A percentile compares a stretch with the other conserved stretches of the same genome.
These are phyloP conservation scores for Pandion haliaetus DNA, from an alignment of 2,113 vertebrate genomes.

Conservation along the genomic window DNA sequence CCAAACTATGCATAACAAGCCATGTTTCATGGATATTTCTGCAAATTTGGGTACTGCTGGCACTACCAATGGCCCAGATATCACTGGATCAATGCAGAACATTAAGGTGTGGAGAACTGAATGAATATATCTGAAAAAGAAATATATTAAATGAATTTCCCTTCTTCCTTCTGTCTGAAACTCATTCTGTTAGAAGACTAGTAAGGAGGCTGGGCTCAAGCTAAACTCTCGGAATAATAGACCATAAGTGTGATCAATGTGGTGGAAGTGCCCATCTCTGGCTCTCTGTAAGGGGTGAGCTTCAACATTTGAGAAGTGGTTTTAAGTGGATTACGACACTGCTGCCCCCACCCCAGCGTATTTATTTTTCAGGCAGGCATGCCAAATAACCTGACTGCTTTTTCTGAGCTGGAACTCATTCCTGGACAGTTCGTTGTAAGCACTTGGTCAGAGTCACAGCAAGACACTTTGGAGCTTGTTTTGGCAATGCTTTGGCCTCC, in stretches of 20 bases:
- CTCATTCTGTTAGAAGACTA: not conserved
- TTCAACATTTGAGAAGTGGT: not conserved
- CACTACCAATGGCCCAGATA: not conserved
- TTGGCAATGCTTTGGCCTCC: not conserved
- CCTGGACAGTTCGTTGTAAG: not conserved
- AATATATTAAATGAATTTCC: not conserved
- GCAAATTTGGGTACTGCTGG: not conserved
- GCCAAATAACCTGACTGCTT: not conserved
- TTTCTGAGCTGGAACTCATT: not conserved
- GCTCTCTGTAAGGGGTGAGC: not conserved
- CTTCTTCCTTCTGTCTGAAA: not conserved
- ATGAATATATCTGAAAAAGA: not conserved
- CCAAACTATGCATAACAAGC: slow-evolving; percentile 3
- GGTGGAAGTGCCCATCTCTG: not conserved
- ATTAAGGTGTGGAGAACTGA: not conserved
- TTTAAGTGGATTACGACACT: not conserved
- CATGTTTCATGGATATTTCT: not conserved
- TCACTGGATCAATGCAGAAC: not conserved
- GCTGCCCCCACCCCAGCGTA: not conserved
- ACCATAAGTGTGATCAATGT: rapidly evolving
- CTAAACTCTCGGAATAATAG: not conserved
- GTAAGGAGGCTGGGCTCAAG: not conserved
- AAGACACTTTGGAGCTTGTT: not conserved
- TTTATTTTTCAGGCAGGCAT: not conserved
- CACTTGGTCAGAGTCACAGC: not conserved